phyloP scores from a whole-genome alignment of 2,797 vertebrate species.

The Clarias pachynema region DNA sequence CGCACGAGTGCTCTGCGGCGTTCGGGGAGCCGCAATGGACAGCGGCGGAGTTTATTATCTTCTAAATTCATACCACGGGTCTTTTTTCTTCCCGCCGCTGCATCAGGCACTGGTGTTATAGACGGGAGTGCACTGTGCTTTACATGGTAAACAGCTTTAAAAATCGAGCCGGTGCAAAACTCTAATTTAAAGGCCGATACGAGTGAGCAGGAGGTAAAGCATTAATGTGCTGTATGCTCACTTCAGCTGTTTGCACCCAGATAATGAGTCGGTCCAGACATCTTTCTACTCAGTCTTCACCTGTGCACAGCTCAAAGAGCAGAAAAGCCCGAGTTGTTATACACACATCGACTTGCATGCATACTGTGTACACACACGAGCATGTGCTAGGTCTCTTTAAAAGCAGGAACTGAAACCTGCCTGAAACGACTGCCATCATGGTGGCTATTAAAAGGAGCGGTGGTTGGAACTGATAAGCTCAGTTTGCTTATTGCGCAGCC shows the following conservation, averaged over 20 bases:
- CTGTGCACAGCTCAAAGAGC: conserved; percentile 22
- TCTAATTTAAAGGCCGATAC: conserved; percentile 51
- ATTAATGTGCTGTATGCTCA: conserved; percentile 37
- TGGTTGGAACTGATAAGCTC: conserved; percentile 77
- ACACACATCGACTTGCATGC: conserved; percentile 10
- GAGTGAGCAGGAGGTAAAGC: conserved; percentile 41
- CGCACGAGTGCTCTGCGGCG: conserved; percentile 15
- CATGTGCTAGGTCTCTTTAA: conserved; percentile 45
- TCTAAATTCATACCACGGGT: conserved; percentile 49
- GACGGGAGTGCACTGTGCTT: conserved; percentile 49
- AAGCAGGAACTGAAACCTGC: conserved; percentile 72
- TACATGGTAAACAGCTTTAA: conserved; percentile 53
- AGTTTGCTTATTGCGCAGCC: conserved; percentile 62
- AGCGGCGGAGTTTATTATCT: conserved; percentile 47
- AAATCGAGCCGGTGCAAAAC: conserved; percentile 49
- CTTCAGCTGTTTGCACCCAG: conserved; percentile 36
- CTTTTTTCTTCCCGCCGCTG: conserved; percentile 20
- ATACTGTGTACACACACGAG: conserved; percentile 22
- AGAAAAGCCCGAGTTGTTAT: conserved; percentile 30
- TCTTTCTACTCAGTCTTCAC: conserved; percentile 22
- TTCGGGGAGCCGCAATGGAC: conserved; percentile 37
- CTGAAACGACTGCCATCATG: conserved; percentile 64
- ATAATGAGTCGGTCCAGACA: conserved; percentile 47
- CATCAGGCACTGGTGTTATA: conserved; percentile 31
- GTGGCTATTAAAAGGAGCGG: conserved; percentile 74